phyloP scores from a whole-genome alignment of 2,113 vertebrate genomes.

The Spea multiplicata region DNA sequence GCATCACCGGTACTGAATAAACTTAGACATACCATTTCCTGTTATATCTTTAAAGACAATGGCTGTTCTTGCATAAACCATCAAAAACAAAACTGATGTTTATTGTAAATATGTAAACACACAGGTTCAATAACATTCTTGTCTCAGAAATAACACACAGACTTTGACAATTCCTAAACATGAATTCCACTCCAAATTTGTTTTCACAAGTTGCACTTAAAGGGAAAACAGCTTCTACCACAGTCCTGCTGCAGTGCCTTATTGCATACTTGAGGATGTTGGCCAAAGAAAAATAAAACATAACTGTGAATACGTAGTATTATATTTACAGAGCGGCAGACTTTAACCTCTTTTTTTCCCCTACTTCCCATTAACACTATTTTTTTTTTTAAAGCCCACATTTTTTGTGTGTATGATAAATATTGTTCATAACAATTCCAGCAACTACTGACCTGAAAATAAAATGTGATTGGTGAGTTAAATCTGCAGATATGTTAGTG shows the following conservation, averaged over 20 bases:
- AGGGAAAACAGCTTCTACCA: neutral
- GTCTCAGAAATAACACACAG: no score
- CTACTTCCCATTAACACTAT: neutral
- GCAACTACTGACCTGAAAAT: neutral
- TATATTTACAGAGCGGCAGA: no score
- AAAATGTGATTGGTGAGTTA: neutral
- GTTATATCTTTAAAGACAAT: neutral
- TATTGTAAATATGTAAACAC: neutral
- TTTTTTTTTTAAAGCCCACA: neutral
- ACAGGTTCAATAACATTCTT: neutral
- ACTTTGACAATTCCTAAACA: no score
- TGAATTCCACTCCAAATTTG: neutral
- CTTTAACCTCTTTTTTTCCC: neutral
- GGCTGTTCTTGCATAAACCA: no score
- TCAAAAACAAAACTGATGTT: no score
- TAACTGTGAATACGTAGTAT: no score
- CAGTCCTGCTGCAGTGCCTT: conserved; percentile 1
- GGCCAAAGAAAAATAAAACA: no score
- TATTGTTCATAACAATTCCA: neutral
- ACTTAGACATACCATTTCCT: conserved; percentile 27
- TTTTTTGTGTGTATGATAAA: neutral
- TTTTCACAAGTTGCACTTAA: conserved; percentile 18
- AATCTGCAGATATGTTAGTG: neutral
- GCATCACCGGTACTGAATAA: conserved; percentile 28
- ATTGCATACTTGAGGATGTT: neutral